Evolutionary conservation across 2,888 invertebrate species (phyloP).

Genomic region (Meganola albula): DNA sequence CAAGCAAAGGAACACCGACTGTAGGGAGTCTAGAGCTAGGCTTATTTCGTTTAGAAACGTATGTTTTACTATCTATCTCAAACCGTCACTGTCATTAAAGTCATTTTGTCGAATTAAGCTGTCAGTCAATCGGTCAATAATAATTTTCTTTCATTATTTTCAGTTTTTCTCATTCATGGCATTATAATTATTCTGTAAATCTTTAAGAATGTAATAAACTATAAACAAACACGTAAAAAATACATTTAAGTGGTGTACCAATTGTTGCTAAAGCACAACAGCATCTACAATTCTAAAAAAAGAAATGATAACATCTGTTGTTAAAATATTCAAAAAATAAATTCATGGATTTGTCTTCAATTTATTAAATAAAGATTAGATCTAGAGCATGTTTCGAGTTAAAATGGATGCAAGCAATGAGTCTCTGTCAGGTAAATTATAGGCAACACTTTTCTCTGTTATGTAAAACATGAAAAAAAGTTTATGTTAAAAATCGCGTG

Average conservation of each 20-base stretch:
- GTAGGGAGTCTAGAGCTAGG: no score
- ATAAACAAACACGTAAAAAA: conserved; percentile 9
- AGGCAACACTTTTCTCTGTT: conserved; percentile 8
- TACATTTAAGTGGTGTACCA: conserved; percentile 3
- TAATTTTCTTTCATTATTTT: no score
- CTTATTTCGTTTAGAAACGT: no score
- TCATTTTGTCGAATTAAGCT: no score
- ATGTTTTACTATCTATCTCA: no score
- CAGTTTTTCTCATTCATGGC: no score
- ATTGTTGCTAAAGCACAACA: no score
- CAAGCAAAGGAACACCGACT: no score
- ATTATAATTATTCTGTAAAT: conserved; percentile 12
- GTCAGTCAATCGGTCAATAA: no score
- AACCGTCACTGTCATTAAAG: no score
- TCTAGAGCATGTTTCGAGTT: conserved; percentile 21
- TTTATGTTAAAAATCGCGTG: conserved; percentile 16
- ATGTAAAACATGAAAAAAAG: no score
- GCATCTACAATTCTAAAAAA: neutral
- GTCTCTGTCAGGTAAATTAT: conserved; percentile 56
- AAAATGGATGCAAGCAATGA: conserved; percentile 66
- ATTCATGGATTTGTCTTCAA: conserved; percentile 17
- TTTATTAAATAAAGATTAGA: conserved; percentile 12
- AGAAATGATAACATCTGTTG: neutral
- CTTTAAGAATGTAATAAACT: conserved; percentile 18
- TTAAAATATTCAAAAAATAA: conserved; percentile 12